These are phyloP conservation scores for Otocyon megalotis DNA, from an alignment of 2,113 vertebrate genomes.

Conservation along the genomic window DNA sequence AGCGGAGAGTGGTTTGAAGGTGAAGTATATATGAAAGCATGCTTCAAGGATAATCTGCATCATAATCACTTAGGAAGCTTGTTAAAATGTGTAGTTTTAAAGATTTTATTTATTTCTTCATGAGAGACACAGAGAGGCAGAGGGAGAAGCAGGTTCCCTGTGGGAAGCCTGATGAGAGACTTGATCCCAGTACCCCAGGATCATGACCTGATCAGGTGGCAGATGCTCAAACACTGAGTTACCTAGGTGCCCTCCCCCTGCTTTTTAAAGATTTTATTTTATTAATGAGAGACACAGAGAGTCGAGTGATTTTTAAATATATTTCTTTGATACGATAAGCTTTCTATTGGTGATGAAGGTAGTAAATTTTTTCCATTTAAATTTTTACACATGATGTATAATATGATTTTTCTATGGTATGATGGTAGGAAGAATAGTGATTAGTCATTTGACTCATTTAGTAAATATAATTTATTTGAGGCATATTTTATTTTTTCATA, in stretches of 20 bases:
- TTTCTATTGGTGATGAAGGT: slow-evolving; percentile 28
- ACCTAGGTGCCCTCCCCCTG: too few relatives aligned
- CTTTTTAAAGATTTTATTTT: too few relatives aligned
- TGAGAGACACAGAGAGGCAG: too few relatives aligned
- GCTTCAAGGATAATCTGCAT: slow-evolving; percentile 4
- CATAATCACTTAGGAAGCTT: not conserved
- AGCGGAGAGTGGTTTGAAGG: slow-evolving; percentile 40
- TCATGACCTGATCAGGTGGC: too few relatives aligned
- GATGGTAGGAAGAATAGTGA: not conserved
- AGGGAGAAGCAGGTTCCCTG: too few relatives aligned
- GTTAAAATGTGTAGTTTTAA: slow-evolving; percentile 41
- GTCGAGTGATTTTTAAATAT: slow-evolving; percentile 21
- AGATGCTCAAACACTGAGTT: too few relatives aligned
- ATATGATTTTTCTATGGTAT: slow-evolving; percentile 17
- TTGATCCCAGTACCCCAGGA: too few relatives aligned
- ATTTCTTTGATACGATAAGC: slow-evolving; percentile 38
- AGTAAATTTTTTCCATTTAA: not conserved
- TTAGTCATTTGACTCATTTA: not conserved
- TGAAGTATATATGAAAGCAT: not conserved
- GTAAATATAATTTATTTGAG: slow-evolving; percentile 6
- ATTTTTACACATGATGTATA: not conserved
- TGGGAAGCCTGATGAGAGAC: too few relatives aligned
- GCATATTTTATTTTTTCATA: slow-evolving; percentile 33
- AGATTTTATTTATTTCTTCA: too few relatives aligned
- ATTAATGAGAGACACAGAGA: too few relatives aligned